Conservation (phyloP, 2,888 invertebrate species). For the Dermolepida albohirtum region DNA sequence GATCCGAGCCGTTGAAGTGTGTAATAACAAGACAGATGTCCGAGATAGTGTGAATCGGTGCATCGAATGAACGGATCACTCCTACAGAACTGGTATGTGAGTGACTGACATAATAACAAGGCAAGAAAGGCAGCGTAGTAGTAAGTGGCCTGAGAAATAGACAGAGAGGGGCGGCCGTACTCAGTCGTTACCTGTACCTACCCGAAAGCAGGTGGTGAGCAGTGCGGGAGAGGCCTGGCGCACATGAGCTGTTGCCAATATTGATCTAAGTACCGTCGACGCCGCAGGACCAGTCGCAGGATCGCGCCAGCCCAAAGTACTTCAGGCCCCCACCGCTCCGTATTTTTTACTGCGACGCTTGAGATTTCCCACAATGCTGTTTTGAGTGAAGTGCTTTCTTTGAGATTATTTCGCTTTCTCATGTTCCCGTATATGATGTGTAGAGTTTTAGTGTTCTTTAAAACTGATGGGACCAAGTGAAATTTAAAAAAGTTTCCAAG, state of each 20-base stretch:
- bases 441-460: conserved; percentile 36
- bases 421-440: conserved; percentile 34
- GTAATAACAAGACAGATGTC: conserved; percentile 7
- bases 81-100: conserved; percentile 2
- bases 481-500: conserved; percentile 23
- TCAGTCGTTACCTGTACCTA: conserved; percentile 42
- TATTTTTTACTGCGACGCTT: conserved; percentile 49
- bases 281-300: conserved; percentile 61
- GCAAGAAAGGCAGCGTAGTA: conserved; percentile 30
- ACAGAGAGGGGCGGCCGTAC: conserved; percentile 32
- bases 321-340: conserved; percentile 48
- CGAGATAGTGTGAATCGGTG: conserved; percentile 17
- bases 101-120: conserved; percentile 31
- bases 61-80: conserved; percentile 7
- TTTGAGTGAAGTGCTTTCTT: conserved; percentile 50
- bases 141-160: conserved; percentile 31
- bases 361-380: conserved; percentile 51
- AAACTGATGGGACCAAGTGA: conserved; percentile 36
- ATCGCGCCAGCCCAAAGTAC: conserved; percentile 56
- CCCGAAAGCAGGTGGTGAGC: conserved; percentile 43
- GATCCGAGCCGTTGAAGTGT: not conserved
- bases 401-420: conserved; percentile 31
- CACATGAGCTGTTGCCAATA: conserved; percentile 59
- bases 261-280: conserved; percentile 60
- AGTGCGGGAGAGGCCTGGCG: conserved; percentile 49